These are phyloP conservation scores for Drosophila bunnanda DNA, from an alignment of 2,888 invertebrate species.

Conservation along the genomic window DNA sequence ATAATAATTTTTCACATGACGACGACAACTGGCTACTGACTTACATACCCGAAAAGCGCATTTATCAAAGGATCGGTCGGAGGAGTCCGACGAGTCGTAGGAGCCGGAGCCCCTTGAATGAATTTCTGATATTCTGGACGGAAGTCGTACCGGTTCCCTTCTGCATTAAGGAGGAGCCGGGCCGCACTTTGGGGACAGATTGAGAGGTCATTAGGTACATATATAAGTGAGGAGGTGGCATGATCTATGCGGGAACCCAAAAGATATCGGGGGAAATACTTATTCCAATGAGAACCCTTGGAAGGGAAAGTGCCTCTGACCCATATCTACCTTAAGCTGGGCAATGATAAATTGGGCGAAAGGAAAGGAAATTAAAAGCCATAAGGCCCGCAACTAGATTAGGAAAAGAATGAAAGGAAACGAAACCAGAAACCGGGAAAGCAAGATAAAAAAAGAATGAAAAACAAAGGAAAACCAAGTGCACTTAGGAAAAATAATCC, in stretches of 20 bases:
- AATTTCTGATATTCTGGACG: slow-evolving; percentile 47
- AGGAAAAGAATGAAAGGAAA: slow-evolving; percentile 27
- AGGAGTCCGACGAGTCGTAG: slow-evolving; percentile 22
- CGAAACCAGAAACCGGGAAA: slow-evolving; percentile 32
- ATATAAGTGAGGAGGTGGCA: slow-evolving; percentile 58
- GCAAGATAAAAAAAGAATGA: slow-evolving; percentile 24
- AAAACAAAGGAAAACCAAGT: slow-evolving; percentile 4
- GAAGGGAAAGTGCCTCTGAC: slow-evolving; percentile 10
- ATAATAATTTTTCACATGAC: slow-evolving; percentile 81
- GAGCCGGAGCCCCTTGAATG: slow-evolving; percentile 59
- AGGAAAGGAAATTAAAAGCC: slow-evolving; percentile 77
- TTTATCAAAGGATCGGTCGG: slow-evolving; percentile 74
- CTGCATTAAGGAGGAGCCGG: slow-evolving; percentile 1
- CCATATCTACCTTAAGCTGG: slow-evolving; percentile 37
- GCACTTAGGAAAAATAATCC: background rate
- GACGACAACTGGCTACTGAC: slow-evolving; percentile 73
- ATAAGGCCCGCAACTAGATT: slow-evolving; percentile 74
- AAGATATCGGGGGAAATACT: slow-evolving; percentile 29
- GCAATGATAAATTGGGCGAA: slow-evolving; percentile 73
- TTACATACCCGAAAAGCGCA: slow-evolving; percentile 81
- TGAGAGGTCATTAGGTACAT: slow-evolving; percentile 76
- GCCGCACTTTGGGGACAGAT: slow-evolving; percentile 74
- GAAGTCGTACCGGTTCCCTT: slow-evolving; percentile 24
- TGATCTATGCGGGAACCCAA: slow-evolving; percentile 56
- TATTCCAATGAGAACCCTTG: background rate